phyloP scores from a whole-genome alignment of 1,140 invertebrate genomes.

The Drosophila ironensis region DNA sequence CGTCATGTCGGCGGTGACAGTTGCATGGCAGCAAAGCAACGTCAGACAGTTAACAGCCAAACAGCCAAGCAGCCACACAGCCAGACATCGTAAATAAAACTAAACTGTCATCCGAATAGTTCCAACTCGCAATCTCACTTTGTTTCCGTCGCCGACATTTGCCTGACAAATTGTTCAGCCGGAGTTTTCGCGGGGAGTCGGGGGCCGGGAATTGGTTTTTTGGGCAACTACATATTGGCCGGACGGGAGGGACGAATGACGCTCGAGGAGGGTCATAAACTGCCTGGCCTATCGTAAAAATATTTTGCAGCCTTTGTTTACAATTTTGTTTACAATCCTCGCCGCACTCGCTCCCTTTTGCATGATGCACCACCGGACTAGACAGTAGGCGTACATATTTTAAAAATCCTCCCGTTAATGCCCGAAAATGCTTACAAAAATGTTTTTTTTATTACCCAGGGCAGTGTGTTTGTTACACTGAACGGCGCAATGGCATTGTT shows the following conservation, averaged over 20 bases:
- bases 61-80: no score
- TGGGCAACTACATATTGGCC: conserved; percentile 26
- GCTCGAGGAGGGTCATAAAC: conserved; percentile 43
- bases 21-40: conserved; percentile 38
- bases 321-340: conserved; percentile 60
- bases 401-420: conserved; percentile 51
- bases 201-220: not conserved
- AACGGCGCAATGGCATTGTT: not conserved
- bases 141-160: conserved; percentile 36
- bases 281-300: conserved; percentile 60
- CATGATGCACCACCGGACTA: conserved; percentile 8
- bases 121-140: conserved; percentile 45
- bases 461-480: conserved; percentile 32
- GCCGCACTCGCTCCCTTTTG: not conserved
- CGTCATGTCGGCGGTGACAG: conserved; percentile 44
- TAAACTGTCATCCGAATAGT: conserved; percentile 46
- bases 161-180: conserved; percentile 36
- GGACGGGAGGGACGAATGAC: conserved; percentile 17
- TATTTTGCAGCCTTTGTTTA: conserved; percentile 66
- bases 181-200: conserved; percentile 1
- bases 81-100: conserved; percentile 51
- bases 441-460: conserved; percentile 43
- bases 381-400: conserved; percentile 32
- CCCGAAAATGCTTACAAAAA: conserved; percentile 47
- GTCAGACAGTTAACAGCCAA: conserved; percentile 9